Base-by-base conservation (phyloP, 2,113 vertebrate genomes). In the Crypturellus undulatus region DNA sequence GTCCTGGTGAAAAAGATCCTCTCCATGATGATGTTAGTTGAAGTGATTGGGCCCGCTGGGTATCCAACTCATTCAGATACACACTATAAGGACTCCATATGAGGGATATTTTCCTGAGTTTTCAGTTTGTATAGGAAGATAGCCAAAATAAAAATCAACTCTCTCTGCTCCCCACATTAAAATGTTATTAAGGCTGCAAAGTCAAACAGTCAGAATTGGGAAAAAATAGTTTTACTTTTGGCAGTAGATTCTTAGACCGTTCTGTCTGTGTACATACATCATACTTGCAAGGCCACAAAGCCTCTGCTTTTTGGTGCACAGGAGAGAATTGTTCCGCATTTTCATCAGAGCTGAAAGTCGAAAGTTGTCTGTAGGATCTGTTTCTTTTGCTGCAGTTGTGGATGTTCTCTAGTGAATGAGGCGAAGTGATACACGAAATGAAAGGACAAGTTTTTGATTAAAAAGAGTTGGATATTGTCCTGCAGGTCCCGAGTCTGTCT, bases 51-150 rank as follows among this genome's bases (percentile, higher is more conserved):
- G 21, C 42, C 36, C 1, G 0, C 3, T 8, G 47, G 52, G 40
- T 64, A 77, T 38, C 30, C 3, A 13, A 81, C 17, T 72, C 19
- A 32, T 17, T 22, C 34, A 30, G 56, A 38, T 1, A 26, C 67
- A 42, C 10, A 2, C 54, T 58, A 10, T 32, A 18, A 24, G 3
- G 15, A 24, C 32, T 75, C 25, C 22, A 5, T 32, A 32, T 32
- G 30, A 58, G 54, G 28, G 28, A 18, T 26, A 9, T 87, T 89
- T 79, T 89, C 56, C 6, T 30, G 32, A 0, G 0, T 71, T 84
- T 90, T 80, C 13, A 22, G 7, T 83, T 90, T 64, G 18, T 22
- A 21, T 56, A 63, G 80, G 38, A 92, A 93, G 79, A 54, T 28
- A 11, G 25, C 60, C 24, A 67, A 78, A 72, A 43, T 14, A 79